Evolutionary conservation across 1,140 invertebrate genomes (phyloP).

Genomic region (Neoseiulus cucumeris): DNA sequence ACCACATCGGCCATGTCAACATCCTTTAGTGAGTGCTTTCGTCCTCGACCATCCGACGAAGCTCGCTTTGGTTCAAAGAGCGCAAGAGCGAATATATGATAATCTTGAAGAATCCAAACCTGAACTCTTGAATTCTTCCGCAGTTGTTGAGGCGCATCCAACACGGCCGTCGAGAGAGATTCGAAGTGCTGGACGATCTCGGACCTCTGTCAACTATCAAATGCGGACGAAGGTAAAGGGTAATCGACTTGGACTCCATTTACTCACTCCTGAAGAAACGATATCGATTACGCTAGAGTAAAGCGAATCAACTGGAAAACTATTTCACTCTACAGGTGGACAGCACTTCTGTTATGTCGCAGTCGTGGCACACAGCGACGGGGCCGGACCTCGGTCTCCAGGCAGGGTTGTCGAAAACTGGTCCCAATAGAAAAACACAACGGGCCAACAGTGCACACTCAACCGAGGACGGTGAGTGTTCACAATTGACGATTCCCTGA

Average conservation of each 20-base stretch:
- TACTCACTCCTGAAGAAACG: too few relatives aligned
- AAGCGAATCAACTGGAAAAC: too few relatives aligned
- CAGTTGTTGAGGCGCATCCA: neutral
- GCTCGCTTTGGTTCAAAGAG: neutral
- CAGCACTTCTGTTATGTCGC: neutral
- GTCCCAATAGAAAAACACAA: neutral
- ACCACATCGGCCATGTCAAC: neutral
- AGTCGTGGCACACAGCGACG: slow-evolving; percentile 10
- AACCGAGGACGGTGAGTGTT: neutral
- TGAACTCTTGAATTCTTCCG: too few relatives aligned
- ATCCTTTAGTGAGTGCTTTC: slow-evolving; percentile 7
- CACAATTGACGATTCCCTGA: neutral
- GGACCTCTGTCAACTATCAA: neutral
- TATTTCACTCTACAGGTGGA: neutral
- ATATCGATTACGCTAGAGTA: too few relatives aligned
- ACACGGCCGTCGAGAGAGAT: neutral
- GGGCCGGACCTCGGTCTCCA: slow-evolving; percentile 6
- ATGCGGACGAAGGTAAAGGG: neutral
- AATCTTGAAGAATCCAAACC: neutral
- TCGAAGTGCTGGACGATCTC: neutral
- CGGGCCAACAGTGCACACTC: neutral
- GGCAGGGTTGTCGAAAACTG: neutral
- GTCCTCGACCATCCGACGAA: neutral
- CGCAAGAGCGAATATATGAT: too few relatives aligned
- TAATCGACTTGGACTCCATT: too few relatives aligned